Conservation (phyloP, 2,113 vertebrate species). For the Machaerirhynchus nigripectus region DNA sequence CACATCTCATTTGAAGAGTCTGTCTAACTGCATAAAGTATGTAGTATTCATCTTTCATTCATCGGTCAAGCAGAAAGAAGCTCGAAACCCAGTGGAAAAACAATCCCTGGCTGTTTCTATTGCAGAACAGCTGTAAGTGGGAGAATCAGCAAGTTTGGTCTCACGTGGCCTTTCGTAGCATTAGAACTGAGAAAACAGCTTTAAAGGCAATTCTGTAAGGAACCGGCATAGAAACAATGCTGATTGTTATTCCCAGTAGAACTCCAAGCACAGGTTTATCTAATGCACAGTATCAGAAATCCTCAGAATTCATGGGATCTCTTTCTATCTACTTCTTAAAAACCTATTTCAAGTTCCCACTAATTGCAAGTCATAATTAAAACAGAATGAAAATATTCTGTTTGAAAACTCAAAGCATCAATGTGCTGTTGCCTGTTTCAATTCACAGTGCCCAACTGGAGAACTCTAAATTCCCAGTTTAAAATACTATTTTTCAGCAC, state of each 20-base stretch:
- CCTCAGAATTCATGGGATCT: neutral
- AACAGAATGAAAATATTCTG: neutral
- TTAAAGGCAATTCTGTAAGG: neutral
- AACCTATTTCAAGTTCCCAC: neutral
- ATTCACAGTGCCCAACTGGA: neutral
- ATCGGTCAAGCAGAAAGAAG: constrained; percentile 5
- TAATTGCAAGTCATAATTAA: neutral
- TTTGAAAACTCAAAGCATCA: neutral
- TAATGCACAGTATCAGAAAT: neutral
- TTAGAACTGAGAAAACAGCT: neutral
- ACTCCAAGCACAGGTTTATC: neutral
- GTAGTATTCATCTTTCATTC: neutral
- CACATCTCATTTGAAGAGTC: neutral
- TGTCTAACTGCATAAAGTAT: neutral
- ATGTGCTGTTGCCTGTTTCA: neutral
- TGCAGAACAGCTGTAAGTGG: constrained; percentile 15
- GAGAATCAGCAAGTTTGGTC: constrained; percentile 17
- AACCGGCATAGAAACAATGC: neutral
- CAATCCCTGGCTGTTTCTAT: neutral
- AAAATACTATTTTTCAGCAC: neutral
- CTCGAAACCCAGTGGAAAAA: neutral
- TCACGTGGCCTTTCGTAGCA: neutral
- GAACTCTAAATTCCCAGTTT: neutral
- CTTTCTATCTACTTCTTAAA: neutral
- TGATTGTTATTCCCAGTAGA: neutral